phyloP scores from a whole-genome alignment of 1,140 invertebrate species.

The Scylla paramamosain region DNA sequence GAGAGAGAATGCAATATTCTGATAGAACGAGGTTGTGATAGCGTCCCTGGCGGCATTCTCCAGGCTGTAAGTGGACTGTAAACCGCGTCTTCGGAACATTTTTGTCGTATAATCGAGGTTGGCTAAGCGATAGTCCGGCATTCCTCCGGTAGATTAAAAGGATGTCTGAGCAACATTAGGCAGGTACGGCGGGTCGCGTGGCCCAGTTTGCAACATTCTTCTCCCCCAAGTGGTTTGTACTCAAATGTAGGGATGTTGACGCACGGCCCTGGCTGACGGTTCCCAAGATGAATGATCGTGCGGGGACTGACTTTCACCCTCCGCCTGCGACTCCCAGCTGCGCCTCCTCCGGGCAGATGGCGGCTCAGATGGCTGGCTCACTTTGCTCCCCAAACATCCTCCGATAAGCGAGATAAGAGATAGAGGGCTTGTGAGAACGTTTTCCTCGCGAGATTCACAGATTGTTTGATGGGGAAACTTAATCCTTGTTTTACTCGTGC shows the following conservation, averaged over 20 bases:
- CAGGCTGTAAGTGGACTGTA: not conserved
- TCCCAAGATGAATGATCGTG: not conserved
- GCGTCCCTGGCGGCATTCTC: constrained; percentile 16
- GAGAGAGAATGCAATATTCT: constrained; percentile 10
- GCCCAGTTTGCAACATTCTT: not conserved
- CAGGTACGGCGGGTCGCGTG: not conserved
- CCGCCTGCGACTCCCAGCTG: not conserved
- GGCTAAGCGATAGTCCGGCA: constrained; percentile 3
- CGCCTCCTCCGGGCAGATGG: not conserved
- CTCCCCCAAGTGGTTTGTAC: constrained; percentile 19
- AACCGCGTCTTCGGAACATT: not conserved
- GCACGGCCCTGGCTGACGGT: not conserved
- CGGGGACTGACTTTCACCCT: not conserved
- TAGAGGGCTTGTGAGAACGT: not conserved
- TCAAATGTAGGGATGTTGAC: constrained; percentile 2
- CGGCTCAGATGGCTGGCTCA: constrained; percentile 17
- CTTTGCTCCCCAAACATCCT: not conserved
- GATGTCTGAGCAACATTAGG: constrained; percentile 12
- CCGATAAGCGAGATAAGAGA: not conserved
- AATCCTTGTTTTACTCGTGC: not conserved
- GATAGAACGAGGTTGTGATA: constrained; percentile 1
- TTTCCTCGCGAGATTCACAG: not conserved
- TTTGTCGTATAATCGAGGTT: not conserved
- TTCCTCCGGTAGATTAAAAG: not conserved
- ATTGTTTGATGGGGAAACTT: not conserved